Evolutionary conservation across 2,888 invertebrate species (phyloP).

Genomic region (Oxytorus armatus): DNA sequence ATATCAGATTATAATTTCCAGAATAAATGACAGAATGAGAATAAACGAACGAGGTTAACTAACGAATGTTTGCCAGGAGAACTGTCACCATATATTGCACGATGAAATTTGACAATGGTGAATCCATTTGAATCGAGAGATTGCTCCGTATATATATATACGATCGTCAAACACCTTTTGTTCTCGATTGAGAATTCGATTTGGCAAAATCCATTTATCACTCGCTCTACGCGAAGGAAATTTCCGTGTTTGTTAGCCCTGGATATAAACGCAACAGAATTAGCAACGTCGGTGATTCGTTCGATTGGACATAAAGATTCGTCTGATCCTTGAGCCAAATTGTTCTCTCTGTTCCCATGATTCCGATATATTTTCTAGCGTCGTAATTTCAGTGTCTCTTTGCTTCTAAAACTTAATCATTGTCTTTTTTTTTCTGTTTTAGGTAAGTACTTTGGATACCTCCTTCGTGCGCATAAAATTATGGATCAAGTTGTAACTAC

Average conservation of each 20-base stretch:
- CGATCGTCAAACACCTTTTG: background rate
- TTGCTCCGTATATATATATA: background rate
- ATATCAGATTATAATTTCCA: conserved; percentile 56
- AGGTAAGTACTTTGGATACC: conserved; percentile 59
- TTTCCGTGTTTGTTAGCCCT: too few relatives aligned
- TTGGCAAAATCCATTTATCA: conserved; percentile 4
- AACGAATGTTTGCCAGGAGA: conserved; percentile 43
- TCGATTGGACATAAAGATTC: background rate
- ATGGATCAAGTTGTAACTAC: background rate
- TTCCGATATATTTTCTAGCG: conserved; percentile 4
- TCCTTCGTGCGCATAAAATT: background rate
- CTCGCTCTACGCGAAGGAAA: background rate
- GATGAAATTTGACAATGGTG: conserved; percentile 7
- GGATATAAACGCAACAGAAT: too few relatives aligned
- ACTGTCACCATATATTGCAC: background rate
- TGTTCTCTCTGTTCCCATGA: background rate
- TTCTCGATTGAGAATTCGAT: conserved; percentile 32
- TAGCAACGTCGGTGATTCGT: too few relatives aligned
- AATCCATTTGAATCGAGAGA: background rate
- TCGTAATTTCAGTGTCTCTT: background rate
- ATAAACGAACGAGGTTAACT: conserved; percentile 40
- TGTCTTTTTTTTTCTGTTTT: conserved; percentile 52
- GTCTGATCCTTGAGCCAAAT: background rate
- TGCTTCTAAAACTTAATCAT: conserved; percentile 16
- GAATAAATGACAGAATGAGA: conserved; percentile 20